phyloP scores from a whole-genome alignment of 2,888 invertebrate species.

The Meghimatium bilineatum region DNA sequence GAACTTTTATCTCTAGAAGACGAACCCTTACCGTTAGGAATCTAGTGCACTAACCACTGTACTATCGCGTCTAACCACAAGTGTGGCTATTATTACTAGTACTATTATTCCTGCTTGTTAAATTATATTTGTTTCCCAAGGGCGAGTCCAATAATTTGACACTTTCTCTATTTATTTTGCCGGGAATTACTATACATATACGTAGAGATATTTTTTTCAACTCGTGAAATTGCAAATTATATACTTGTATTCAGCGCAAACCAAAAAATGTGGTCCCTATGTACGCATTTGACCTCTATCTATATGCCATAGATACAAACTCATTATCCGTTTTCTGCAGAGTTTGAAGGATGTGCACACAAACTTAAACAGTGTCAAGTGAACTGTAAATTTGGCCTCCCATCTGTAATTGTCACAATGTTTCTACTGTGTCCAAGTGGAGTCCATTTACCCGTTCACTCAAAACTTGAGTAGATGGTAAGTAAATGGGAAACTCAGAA shows the following conservation, averaged over 20 bases:
- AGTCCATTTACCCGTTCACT: background rate
- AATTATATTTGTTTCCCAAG: background rate
- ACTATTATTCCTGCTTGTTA: too few relatives aligned
- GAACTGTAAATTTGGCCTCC: background rate
- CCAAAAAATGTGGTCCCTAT: background rate
- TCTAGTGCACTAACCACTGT: too few relatives aligned
- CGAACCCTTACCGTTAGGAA: too few relatives aligned
- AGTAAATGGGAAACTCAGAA: too few relatives aligned
- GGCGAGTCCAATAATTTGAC: background rate
- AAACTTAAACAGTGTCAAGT: conserved; percentile 6
- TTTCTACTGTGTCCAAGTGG: background rate
- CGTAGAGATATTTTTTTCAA: too few relatives aligned
- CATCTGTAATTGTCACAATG: conserved; percentile 1
- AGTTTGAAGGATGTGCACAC: background rate
- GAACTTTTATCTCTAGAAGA: too few relatives aligned
- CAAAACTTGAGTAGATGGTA: too few relatives aligned
- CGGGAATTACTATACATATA: background rate
- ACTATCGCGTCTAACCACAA: too few relatives aligned
- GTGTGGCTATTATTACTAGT: too few relatives aligned
- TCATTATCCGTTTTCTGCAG: background rate
- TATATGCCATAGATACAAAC: background rate
- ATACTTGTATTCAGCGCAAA: background rate
- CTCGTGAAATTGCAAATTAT: background rate
- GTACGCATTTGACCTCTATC: background rate
- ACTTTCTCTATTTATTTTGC: background rate